These are phyloP conservation scores for Cephus spinipes DNA, from an alignment of 2,888 invertebrate genomes.

Conservation along the genomic window DNA sequence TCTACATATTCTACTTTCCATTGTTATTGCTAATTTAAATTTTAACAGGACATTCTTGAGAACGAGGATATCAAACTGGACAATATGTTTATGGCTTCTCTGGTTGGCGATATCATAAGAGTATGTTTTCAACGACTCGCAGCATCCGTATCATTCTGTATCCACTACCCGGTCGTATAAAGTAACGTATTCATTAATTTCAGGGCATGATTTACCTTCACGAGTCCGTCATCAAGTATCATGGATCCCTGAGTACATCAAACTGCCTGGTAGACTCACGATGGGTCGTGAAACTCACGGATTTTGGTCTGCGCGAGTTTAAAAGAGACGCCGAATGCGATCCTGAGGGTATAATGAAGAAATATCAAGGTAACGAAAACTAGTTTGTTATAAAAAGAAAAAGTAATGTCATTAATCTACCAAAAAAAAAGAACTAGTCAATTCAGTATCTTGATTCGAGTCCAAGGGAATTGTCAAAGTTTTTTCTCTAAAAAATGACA, in stretches of 20 bases:
- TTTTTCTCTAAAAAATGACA: not conserved
- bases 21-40: not conserved
- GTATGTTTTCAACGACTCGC: conserved; percentile 70
- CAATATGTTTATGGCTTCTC: conserved; percentile 95
- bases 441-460: not conserved
- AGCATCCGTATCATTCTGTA: not conserved
- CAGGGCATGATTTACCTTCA: conserved; percentile 93
- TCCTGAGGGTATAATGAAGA: conserved; percentile 72
- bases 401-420: conserved; percentile 10
- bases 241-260: conserved; percentile 89
- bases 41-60: conserved; percentile 85
- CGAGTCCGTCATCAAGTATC: conserved; percentile 86
- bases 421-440: not conserved
- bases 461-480: not conserved
- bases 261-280: conserved; percentile 95
- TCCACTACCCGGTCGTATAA: not conserved
- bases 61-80: conserved; percentile 96
- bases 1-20: not conserved
- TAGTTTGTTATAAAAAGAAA: not conserved
- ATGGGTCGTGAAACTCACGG: conserved; percentile 94
- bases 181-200: conserved; percentile 30
- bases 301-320: conserved; percentile 91
- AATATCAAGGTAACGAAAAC: conserved; percentile 76
- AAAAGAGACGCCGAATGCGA: conserved; percentile 81
- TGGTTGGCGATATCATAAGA: conserved; percentile 93